Evolutionary conservation across 2,888 invertebrate genomes (phyloP), one percentile per base, ranked within the genome.

Genomic region (Chaitophorus viminalis): DNA sequence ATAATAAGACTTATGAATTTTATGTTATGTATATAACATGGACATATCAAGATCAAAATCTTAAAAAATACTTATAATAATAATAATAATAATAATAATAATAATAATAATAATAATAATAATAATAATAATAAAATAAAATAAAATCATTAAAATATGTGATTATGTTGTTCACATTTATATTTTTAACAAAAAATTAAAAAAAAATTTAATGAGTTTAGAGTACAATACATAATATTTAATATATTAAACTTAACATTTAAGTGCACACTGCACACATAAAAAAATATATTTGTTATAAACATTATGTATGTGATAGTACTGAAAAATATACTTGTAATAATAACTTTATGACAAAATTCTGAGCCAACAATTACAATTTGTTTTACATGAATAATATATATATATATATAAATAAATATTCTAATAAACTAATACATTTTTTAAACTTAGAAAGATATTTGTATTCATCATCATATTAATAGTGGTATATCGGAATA

Each of bases 181-280:
- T 39, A 77, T 25, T 21, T 60, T 60, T 60, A 60, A 60, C 68
- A 39, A 33, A 36, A n/a, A n/a, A n/a, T n/a, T 25, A 14, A 82
- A 81, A 82, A 82, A 1, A 29, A 2, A 39, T 36, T n/a, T 17
- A 25, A 31, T 46, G 21, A 25, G 3, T 39, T 60, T 83, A 76
- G 29, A 65, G 14, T 60, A 60, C 25, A 60, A 60, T 60, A 46
- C 14, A 60, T 84, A 39, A 75, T 75, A 60, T 75, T 8, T 36
- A 82, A 72, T 54, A 65, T 65, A 65, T 75, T 39, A 75, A 65
- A 84, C 36, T 75, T 84, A 65, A 75, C n/a, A 83, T 39, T 75
- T 65, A 31, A 39, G 75, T 39, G 65, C 75, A 84, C 25, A 76
- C 60, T 29, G 39, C 65, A 84, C 25, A 84, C 29, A 75, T 74